A percentile compares a stretch with the other conserved stretches of the same genome.
Conservation (phyloP, 2,797 vertebrate species). For the Macroramphosus scolopax region DNA sequence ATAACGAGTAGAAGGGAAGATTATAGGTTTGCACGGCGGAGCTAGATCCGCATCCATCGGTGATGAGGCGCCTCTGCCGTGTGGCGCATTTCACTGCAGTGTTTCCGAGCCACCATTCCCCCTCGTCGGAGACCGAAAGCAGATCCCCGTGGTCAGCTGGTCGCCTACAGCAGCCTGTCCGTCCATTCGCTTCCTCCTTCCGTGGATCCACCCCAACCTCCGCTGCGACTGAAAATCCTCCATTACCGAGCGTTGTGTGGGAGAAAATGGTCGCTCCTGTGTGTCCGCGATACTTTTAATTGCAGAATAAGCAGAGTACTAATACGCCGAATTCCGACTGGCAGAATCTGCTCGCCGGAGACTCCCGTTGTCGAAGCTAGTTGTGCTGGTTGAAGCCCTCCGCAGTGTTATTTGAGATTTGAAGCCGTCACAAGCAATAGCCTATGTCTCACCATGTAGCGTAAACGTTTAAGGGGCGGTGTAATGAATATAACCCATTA, state of each 20-base stretch:
- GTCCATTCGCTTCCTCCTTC: constrained; percentile 79
- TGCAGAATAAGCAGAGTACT: constrained; percentile 38
- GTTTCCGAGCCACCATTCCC: constrained; percentile 79
- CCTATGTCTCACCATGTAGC: constrained; percentile 82
- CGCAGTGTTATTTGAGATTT: constrained; percentile 85
- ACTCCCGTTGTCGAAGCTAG: constrained; percentile 49
- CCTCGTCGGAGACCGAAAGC: constrained; percentile 79
- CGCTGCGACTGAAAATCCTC: constrained; percentile 71
- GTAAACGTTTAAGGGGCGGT: constrained; percentile 86
- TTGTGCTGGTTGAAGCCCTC: constrained; percentile 69
- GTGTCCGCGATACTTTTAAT: constrained; percentile 46
- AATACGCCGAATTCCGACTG: constrained; percentile 57
- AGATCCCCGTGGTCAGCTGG: constrained; percentile 85
- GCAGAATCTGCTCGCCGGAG: constrained; percentile 53
- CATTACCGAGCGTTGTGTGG: constrained; percentile 62
- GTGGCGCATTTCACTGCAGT: constrained; percentile 80
- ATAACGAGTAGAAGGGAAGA: constrained; percentile 18
- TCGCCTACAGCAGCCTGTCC: constrained; percentile 81
- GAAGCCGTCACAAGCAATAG: constrained; percentile 83
- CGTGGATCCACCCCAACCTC: constrained; percentile 80
- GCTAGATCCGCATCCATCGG: constrained; percentile 72
- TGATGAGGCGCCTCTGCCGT: constrained; percentile 73
- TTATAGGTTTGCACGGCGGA: constrained; percentile 69
- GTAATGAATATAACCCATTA: constrained; percentile 83
- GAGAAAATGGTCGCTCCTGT: constrained; percentile 69